Evolutionary conservation across 2,113 vertebrate genomes (phyloP).

Genomic region (Istiophorus platypterus): DNA sequence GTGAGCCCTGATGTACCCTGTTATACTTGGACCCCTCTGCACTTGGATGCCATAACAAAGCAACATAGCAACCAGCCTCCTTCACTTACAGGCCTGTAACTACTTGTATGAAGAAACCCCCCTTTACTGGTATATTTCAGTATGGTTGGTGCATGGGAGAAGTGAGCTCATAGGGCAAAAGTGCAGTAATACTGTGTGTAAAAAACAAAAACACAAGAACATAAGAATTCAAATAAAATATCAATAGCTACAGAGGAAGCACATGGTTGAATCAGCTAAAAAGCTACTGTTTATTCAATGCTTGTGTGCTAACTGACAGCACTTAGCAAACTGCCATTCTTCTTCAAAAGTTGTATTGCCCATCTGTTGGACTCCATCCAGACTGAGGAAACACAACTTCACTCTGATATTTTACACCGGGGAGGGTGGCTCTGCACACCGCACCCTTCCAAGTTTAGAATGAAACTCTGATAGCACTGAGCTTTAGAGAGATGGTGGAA

Average conservation of each 20-base stretch:
- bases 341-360: constrained; percentile 39
- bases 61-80: constrained; percentile 81
- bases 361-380: constrained; percentile 64
- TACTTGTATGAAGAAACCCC: constrained; percentile 55
- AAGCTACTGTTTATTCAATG: constrained; percentile 12
- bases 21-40: constrained; percentile 55
- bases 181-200: constrained; percentile 4
- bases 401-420: constrained; percentile 72
- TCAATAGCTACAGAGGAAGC: not conserved
- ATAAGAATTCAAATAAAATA: constrained; percentile 29
- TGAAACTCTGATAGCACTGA: constrained; percentile 56
- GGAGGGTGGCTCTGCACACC: constrained; percentile 42
- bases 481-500: constrained; percentile 71
- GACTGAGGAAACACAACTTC: constrained; percentile 73
- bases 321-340: constrained; percentile 37
- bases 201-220: constrained; percentile 20
- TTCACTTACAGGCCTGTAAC: constrained; percentile 58
- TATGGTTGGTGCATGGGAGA: constrained; percentile 23
- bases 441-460: constrained; percentile 74
- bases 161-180: constrained; percentile 53
- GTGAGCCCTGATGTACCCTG: constrained; percentile 55
- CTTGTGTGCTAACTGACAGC: constrained; percentile 45
- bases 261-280: not conserved
- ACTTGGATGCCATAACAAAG: constrained; percentile 79
- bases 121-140: constrained; percentile 45